Base-by-base conservation (phyloP, 2,797 vertebrate genomes). In the Oceanodroma leucorhoa region DNA sequence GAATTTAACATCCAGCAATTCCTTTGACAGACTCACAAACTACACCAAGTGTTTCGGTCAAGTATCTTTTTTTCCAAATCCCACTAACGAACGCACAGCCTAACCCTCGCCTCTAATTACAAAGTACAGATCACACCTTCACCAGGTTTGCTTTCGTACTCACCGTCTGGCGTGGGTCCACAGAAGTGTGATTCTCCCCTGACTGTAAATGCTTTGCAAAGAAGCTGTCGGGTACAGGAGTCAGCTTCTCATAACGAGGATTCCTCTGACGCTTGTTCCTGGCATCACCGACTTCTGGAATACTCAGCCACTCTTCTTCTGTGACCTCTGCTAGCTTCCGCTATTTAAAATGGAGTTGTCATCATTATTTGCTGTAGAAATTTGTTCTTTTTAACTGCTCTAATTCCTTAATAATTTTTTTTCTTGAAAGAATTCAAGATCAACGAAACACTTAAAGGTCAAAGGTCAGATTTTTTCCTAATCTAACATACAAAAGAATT, bases 251-350 rank as follows among this genome's bases (percentile, higher is more conserved):
- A 2, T 99, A 98, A 12, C 99, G 99, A 6, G 99, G 99, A 91
- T 99, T 99, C 97, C 99, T 98, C 95, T 99, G 99, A 1, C 99
- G 98, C 65, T 99, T 99, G 97, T 99, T 99, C 87, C 99, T 98
- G 91, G 99, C 99, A 32, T 99, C 99, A 2, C 99, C 99, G 50
- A 99, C 99, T 87, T 99, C 99, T 3, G 99, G 99, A 92, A 99
- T 99, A 77, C 99, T 99, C 75, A 99, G 97, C 99, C 99, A 99
- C 93, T 99, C 99, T 67, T 99, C 99, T 76, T 99, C 99, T 0
- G 99, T 99, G 66, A 99, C 99, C 96, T 99, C 99, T 0, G 99
- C 98, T 86, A 99, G 94, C 93, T 99, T 99, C 89, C 99, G 98
- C 99, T 99, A 93, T 26, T 87, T 81, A 91, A 61, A 94, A 9